These are phyloP conservation scores for Typhlichthys subterraneus DNA, from an alignment of 2,797 vertebrate genomes.

Conservation along the genomic window DNA sequence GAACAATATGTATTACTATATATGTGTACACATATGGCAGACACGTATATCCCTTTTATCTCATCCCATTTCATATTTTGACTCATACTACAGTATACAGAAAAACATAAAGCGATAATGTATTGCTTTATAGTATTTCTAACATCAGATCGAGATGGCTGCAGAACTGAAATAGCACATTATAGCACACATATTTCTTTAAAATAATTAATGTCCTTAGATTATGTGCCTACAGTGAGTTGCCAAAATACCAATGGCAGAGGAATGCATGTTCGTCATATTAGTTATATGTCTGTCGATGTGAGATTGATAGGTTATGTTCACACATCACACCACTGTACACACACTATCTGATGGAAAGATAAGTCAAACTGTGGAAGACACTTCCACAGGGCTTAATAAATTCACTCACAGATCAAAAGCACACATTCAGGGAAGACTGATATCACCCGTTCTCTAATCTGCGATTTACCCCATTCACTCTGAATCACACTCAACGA, in stretches of 20 bases:
- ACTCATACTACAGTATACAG: too few relatives aligned
- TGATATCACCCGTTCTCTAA: neutral
- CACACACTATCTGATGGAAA: neutral
- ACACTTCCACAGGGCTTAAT: neutral
- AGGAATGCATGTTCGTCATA: neutral
- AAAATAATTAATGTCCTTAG: too few relatives aligned
- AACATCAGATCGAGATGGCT: too few relatives aligned
- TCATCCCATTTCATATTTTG: too few relatives aligned
- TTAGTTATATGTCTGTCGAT: neutral
- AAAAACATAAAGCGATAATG: too few relatives aligned
- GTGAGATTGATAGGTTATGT: neutral
- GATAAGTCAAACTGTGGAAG: slow-evolving; percentile 1
- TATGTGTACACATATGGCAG: too few relatives aligned
- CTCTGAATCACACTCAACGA: neutral
- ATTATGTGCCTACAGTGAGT: too few relatives aligned
- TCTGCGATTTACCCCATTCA: neutral
- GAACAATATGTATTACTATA: too few relatives aligned
- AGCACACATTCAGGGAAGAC: neutral
- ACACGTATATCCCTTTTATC: too few relatives aligned
- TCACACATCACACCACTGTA: slow-evolving; percentile 1
- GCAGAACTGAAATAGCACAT: too few relatives aligned
- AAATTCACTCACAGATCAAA: neutral
- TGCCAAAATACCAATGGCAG: neutral
- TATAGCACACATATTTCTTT: too few relatives aligned
- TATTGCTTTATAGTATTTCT: too few relatives aligned